These are phyloP conservation scores for Channa maculata DNA, from an alignment of 2,113 vertebrate genomes.

Conservation along the genomic window DNA sequence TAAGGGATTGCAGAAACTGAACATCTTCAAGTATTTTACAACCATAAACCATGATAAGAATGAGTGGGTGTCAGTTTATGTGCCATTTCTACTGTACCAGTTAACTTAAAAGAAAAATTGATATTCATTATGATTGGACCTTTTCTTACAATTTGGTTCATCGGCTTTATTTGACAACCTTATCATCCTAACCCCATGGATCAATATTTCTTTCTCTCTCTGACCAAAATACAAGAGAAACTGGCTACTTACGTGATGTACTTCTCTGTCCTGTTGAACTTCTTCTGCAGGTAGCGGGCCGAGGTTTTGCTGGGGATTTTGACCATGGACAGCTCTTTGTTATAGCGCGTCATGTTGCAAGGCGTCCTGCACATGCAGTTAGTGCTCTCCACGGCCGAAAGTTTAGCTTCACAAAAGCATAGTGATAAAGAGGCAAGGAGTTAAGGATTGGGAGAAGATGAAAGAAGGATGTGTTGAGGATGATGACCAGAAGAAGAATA, in stretches of 20 bases:
- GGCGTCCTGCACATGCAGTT: constrained; percentile 96
- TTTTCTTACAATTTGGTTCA: no score
- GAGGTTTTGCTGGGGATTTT: constrained; percentile 99
- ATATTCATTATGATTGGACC: no score
- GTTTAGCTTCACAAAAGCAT: constrained; percentile 83
- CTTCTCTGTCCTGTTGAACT: constrained; percentile 98
- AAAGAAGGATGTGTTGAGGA: constrained; percentile 7
- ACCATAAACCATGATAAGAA: no score
- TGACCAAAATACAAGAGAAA: background rate
- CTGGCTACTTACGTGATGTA: constrained; percentile 92
- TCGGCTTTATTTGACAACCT: no score
- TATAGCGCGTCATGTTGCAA: constrained; percentile 98
- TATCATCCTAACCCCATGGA: no score
- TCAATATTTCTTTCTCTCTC: no score
- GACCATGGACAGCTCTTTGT: constrained; percentile 99
- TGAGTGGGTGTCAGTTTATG: no score
- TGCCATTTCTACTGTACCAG: no score
- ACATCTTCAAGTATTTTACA: background rate
- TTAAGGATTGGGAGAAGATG: background rate
- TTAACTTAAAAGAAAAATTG: no score
- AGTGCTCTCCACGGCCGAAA: constrained; percentile 92
- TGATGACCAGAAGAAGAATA: constrained; percentile 5
- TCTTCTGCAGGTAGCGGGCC: constrained; percentile 97
- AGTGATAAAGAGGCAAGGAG: background rate
- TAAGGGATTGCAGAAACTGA: background rate